Base-by-base conservation (phyloP, 2,888 invertebrate species). In the Nymphalis urticae region DNA sequence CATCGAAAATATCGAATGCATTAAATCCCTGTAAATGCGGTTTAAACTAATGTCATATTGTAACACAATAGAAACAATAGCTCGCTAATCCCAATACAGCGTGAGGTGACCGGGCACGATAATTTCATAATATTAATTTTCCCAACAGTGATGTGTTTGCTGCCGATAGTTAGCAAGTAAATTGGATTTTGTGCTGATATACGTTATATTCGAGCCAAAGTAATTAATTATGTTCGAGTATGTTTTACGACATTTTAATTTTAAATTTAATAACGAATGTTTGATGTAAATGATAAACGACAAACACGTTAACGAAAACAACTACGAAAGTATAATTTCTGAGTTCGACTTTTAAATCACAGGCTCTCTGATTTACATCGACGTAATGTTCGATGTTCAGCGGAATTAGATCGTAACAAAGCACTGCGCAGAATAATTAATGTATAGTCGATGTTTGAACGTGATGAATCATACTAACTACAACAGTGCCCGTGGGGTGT, bases 121-220 rank as follows among this genome's bases (percentile, higher is more conserved):
- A 87, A 89, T 87, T 88, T 85, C 80, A 82, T 85, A 86, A 85
- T 85, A 88, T 85, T 84, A 84, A 85, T 78, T 88, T 85, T 76
- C 82, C 82, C 83, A 85, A 83, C 83, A 80, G 77, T 81, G 76
- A 82, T 79, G 83, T 87, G 85, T 87, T 86, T 86, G 82, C 79
- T 79, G 73, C 79, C 79, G 86, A 88, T 76, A 75, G 76, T 79
- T 87, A 85, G 79, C 82, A 80, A 80, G 80, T 82, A 85, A 88
- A 89, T 89, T 89, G 85, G 83, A 88, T 87, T 88, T 85, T 82
- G 85, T 85, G 85, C 84, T 13, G 42, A 79, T 84, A 83, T 88
- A 84, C 84, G 80, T 86, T 84, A 86, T 84, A 87, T 88, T 87
- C 83, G 81, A 82, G 80, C 82, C 80, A 78, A 75, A 82, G 83